These are phyloP conservation scores for Laticauda laticaudata DNA, from an alignment of 2,113 vertebrate species.

Conservation along the genomic window DNA sequence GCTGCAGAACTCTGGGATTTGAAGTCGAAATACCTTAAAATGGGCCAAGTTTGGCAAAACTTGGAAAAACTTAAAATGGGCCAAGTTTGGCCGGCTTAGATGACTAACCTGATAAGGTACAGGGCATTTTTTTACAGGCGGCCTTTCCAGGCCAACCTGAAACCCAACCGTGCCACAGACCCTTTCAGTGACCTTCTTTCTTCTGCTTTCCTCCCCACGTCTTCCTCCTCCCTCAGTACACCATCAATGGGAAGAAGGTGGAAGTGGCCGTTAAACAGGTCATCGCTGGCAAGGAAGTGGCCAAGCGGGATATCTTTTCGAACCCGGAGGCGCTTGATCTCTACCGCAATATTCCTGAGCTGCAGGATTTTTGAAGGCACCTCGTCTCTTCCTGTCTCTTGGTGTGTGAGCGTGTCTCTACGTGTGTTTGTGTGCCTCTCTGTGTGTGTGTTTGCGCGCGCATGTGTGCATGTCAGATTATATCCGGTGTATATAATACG, in stretches of 20 bases:
- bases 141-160: constrained; percentile 23
- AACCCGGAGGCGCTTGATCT: constrained; percentile 91
- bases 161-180: constrained; percentile 21
- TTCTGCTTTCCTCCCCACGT: background rate
- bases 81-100: constrained; percentile 8
- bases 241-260: constrained; percentile 95
- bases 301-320: constrained; percentile 86
- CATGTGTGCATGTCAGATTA: constrained; percentile 6
- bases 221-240: constrained; percentile 76
- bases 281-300: constrained; percentile 85
- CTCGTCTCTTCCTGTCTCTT: background rate
- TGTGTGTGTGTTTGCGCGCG: constrained; percentile 9
- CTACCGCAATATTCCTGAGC: constrained; percentile 88
- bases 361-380: constrained; percentile 83
- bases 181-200: background rate
- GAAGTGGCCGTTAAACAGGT: constrained; percentile 95
- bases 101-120: constrained; percentile 47
- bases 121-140: constrained; percentile 47
- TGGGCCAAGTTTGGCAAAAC: too few relatives aligned
- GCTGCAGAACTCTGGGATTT: background rate
- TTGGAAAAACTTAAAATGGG: background rate
- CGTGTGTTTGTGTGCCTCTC: constrained; percentile 6
- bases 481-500: constrained; percentile 45
- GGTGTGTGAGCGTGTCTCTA: background rate
- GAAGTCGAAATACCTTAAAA: background rate